phyloP scores from a whole-genome alignment of 92 coral and sea anemone species.

The Porites rus region DNA sequence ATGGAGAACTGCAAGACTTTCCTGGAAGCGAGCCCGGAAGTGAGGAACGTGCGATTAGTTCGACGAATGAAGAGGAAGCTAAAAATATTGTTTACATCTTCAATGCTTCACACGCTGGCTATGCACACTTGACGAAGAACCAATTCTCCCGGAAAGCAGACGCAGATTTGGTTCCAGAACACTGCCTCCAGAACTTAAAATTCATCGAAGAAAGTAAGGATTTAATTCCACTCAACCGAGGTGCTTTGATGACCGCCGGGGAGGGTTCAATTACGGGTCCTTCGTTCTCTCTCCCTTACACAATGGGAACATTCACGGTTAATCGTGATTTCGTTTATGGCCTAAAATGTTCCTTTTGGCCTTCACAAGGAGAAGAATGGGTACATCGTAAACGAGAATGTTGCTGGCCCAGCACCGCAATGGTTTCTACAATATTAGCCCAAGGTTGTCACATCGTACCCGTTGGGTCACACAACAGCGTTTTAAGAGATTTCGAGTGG shows the following conservation, averaged over 20 bases:
- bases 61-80: neutral
- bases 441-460: slow-evolving; percentile 83
- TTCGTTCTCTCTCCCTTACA: slow-evolving; percentile 58
- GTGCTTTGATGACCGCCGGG: slow-evolving; percentile 11
- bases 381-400: slow-evolving; percentile 52
- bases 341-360: slow-evolving; percentile 79
- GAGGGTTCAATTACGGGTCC: slow-evolving; percentile 66
- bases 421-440: slow-evolving; percentile 50
- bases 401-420: slow-evolving; percentile 64
- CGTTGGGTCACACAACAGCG: slow-evolving; percentile 73
- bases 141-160: slow-evolving; percentile 23
- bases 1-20: neutral
- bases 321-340: slow-evolving; percentile 85
- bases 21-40: neutral
- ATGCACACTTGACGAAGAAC: slow-evolving; percentile 49
- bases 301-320: slow-evolving; percentile 39
- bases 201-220: slow-evolving; percentile 63
- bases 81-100: slow-evolving; percentile 40
- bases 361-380: slow-evolving; percentile 85
- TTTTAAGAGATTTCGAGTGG: slow-evolving; percentile 75
- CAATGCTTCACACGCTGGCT: slow-evolving; percentile 71
- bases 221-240: slow-evolving; percentile 51
- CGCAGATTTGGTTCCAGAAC: slow-evolving; percentile 19
- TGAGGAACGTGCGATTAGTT: neutral
- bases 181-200: slow-evolving; percentile 50